phyloP scores from a whole-genome alignment of 1,140 invertebrate species.

The Drosophila teissieri region DNA sequence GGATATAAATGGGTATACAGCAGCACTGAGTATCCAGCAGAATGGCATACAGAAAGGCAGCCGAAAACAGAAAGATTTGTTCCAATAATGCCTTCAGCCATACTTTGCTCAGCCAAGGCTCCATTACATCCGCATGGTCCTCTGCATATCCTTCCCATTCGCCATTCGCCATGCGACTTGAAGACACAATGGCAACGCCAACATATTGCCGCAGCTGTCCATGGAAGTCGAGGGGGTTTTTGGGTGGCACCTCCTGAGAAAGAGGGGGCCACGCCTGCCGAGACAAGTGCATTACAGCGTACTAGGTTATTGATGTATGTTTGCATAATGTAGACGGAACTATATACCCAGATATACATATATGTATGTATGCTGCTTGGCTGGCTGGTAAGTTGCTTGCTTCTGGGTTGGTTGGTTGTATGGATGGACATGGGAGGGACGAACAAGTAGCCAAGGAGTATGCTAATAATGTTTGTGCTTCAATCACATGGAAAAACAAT shows the following conservation, averaged over 20 bases:
- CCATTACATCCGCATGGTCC: slow-evolving; percentile 36
- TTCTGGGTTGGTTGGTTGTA: neutral
- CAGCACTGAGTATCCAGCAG: neutral
- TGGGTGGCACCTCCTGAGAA: neutral
- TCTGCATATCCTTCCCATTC: neutral
- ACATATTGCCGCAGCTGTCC: slow-evolving; percentile 64
- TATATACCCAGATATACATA: slow-evolving; percentile 15
- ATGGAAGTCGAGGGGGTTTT: neutral
- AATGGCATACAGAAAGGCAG: slow-evolving; percentile 3
- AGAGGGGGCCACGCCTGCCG: slow-evolving; percentile 27
- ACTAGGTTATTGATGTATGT: slow-evolving; percentile 68
- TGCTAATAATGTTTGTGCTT: slow-evolving; percentile 75
- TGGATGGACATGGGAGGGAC: slow-evolving; percentile 5
- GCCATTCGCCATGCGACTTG: too few species aligned
- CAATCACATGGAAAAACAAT: slow-evolving; percentile 79
- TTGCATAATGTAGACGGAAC: slow-evolving; percentile 51
- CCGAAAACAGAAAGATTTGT: slow-evolving; percentile 27
- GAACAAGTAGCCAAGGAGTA: slow-evolving; percentile 29
- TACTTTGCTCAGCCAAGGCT: slow-evolving; percentile 37
- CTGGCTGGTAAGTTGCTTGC: neutral
- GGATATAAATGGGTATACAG: neutral
- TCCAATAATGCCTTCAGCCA: slow-evolving; percentile 35
- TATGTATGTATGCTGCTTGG: neutral
- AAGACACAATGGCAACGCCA: slow-evolving; percentile 23
- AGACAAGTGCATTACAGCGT: slow-evolving; percentile 62